Percentiles rank a stretch among this genome's conserved stretches.
phyloP scores from a whole-genome alignment of 2,113 vertebrate species.

The Fukomys damarensis region DNA sequence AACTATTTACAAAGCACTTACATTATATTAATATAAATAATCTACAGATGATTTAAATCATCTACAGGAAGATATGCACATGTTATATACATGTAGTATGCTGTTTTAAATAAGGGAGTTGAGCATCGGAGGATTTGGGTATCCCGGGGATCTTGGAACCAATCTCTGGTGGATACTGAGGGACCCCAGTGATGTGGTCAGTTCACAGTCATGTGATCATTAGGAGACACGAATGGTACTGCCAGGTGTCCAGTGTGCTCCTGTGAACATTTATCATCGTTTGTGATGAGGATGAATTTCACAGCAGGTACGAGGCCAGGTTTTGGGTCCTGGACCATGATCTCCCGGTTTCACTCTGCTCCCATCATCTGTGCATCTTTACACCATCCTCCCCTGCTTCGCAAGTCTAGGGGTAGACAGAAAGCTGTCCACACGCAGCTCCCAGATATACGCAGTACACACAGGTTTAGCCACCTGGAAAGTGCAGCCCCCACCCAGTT shows the following conservation, averaged over 20 bases:
- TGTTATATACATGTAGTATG: background rate
- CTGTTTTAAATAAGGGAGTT: background rate
- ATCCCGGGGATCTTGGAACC: background rate
- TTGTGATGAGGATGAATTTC: background rate
- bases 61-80: too few relatives aligned
- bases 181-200: background rate
- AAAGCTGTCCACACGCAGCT: background rate
- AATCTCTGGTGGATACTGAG: background rate
- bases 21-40: background rate
- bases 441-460: too few relatives aligned
- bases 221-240: background rate
- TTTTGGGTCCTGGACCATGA: background rate
- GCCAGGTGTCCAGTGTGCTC: rapidly evolving
- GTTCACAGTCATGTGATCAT: background rate
- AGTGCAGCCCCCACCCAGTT: background rate
- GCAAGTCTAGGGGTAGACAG: rapidly evolving
- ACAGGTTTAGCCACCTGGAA: background rate
- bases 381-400: background rate
- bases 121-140: background rate
- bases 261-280: rapidly evolving
- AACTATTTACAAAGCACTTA: background rate
- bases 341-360: background rate
- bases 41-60: background rate
- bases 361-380: background rate
- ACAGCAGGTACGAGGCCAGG: background rate